Evolutionary conservation across 2,888 invertebrate species (phyloP), one percentile per base, ranked within the genome.

Genomic region (Nemotelus pantherinus): DNA sequence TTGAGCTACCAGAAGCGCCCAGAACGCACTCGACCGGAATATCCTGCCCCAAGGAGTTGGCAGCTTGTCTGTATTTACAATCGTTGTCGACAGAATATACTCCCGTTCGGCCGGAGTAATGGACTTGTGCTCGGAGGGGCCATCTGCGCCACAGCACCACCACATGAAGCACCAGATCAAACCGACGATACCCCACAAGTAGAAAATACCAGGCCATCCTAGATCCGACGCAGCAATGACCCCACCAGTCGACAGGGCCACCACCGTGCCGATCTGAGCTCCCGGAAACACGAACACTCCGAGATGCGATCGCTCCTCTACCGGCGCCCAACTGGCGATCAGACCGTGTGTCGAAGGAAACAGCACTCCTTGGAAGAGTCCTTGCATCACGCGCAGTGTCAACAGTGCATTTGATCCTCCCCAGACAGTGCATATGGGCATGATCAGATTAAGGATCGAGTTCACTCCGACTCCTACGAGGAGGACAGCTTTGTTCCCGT

Each of bases 281-380:
- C 93, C 93, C 83, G 89, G 89, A 81, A 90, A 90, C 2, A 89
- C 85, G 48, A 87, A 87, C 57, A 90, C 87, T 81, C 90, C 88
- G 2, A 92, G 85, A 77, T 90, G 86, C 3, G 91, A 90, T 55
- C 92, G 87, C 83, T 93, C 93, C 0, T 89, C 87, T 0, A 89
- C 83, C 0, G 92, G 92, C 0, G 89, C 92, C 95, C 95, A 95
- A 84, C 93, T 93, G 10, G 94, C 91, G 75, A 94, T 85, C 10
- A 93, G 87, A 4, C 92, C 92, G 82, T 94, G 94, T 70, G 91
- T 89, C 77, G 91, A 89, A 0, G 94, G 94, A 83, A 91, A 92
- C 39, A 94, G 89, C 81, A 92, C 91, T 0, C 93, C 92, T 84
- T 95, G 93, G 0, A 91, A 89, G 3, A 95, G 88, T 0, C 96